Conservation (phyloP, 1,140 invertebrate genomes). For the Campoletis sonorensis region DNA sequence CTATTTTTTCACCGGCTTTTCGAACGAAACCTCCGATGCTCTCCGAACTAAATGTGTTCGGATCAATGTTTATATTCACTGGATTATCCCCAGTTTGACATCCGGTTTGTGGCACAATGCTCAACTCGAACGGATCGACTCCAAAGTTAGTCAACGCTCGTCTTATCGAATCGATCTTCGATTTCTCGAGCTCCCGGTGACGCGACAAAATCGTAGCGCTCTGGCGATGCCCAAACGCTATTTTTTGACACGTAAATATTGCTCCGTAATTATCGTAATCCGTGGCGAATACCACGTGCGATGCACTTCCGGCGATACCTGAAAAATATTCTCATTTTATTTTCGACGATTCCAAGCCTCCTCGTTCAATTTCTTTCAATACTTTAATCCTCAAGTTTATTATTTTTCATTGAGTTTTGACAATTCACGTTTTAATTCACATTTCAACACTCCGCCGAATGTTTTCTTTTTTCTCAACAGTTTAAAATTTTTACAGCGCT, state of each 20-base stretch:
- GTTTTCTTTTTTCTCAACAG: no score
- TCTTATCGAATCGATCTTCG: constrained; percentile 83
- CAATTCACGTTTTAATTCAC: no score
- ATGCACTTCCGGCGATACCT: constrained; percentile 86
- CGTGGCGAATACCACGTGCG: constrained; percentile 85
- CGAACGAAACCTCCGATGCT: constrained; percentile 83
- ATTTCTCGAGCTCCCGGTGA: constrained; percentile 81
- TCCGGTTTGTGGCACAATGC: constrained; percentile 83
- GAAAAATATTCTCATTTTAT: constrained; percentile 55
- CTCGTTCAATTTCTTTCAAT: no score
- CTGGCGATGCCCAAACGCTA: constrained; percentile 84
- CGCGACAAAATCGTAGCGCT: constrained; percentile 88
- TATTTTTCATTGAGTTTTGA: no score
- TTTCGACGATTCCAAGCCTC: neutral
- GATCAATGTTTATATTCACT: constrained; percentile 85
- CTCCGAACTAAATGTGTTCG: constrained; percentile 84
- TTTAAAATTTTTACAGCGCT: no score
- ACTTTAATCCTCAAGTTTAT: no score
- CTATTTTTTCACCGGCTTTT: constrained; percentile 84
- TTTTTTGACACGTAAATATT: constrained; percentile 88
- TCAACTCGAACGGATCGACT: constrained; percentile 86
- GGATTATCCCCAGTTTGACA: constrained; percentile 80
- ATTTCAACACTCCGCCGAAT: no score
- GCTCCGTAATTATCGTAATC: constrained; percentile 87
- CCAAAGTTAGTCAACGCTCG: constrained; percentile 78